Evolutionary conservation across 2,888 invertebrate genomes (phyloP).

Genomic region (Patella pellucida): DNA sequence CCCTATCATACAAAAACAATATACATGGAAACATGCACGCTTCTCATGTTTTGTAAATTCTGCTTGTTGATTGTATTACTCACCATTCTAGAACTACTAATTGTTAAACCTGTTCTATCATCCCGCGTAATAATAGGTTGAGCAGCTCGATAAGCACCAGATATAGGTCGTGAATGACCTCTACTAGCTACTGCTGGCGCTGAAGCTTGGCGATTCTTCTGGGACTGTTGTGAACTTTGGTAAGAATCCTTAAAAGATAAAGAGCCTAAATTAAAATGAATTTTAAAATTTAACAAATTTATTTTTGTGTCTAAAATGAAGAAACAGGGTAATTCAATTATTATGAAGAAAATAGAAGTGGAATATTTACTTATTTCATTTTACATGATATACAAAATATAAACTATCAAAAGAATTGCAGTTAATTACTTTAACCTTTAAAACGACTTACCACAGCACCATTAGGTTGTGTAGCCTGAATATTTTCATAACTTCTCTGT

Average conservation of each 20-base stretch:
- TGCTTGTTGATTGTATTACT: conserved; percentile 24
- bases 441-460: conserved; percentile 1
- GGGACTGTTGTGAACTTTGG: conserved; percentile 29
- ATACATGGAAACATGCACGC: no score
- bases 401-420: no score
- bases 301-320: not conserved
- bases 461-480: conserved; percentile 30
- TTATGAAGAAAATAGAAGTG: not conserved
- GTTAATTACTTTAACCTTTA: no score
- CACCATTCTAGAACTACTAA: conserved; percentile 66
- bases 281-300: not conserved
- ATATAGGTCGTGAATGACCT: conserved; percentile 52
- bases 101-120: conserved; percentile 51
- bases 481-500: conserved; percentile 36
- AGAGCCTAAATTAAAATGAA: no score
- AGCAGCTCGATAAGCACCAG: conserved; percentile 52
- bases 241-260: conserved; percentile 41
- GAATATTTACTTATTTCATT: no score
- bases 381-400: no score
- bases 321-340: not conserved
- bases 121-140: conserved; percentile 65
- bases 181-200: conserved; percentile 61
- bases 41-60: not conserved
- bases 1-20: no score
- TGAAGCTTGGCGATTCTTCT: conserved; percentile 60